Conservation (phyloP, 2,113 vertebrate species). For the Synodontis membranacea region DNA sequence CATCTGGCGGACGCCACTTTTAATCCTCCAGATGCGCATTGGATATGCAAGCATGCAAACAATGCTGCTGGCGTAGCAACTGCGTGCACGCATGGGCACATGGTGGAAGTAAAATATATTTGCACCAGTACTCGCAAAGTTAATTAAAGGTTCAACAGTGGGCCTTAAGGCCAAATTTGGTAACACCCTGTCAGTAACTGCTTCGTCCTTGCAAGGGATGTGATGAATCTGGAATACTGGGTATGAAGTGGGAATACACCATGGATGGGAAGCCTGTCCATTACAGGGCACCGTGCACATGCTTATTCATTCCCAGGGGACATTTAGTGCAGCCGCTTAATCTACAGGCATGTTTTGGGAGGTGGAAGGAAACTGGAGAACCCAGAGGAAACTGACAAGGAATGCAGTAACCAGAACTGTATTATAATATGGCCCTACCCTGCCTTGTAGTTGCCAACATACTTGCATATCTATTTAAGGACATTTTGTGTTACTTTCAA, state of each 20-base stretch:
- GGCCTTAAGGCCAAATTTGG: background rate
- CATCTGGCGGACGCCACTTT: background rate
- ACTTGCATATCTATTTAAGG: background rate
- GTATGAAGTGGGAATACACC: background rate
- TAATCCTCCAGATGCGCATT: slow-evolving; percentile 6
- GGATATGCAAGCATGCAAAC: background rate
- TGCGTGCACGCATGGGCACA: background rate
- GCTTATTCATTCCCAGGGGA: background rate
- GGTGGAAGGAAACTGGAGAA: background rate
- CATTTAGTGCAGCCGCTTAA: background rate
- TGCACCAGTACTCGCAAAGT: background rate
- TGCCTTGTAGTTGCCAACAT: background rate
- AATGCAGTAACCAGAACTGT: too few species aligned
- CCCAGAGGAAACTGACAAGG: background rate
- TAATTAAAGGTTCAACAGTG: background rate
- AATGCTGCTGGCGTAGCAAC: background rate
- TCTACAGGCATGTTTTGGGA: background rate
- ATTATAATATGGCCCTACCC: background rate
- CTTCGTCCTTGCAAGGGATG: too few species aligned
- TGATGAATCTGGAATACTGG: background rate
- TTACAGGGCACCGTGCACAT: background rate
- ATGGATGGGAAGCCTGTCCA: background rate
- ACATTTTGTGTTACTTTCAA: background rate
- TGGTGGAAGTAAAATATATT: background rate
- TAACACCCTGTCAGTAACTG: background rate